phyloP scores from a whole-genome alignment of 2,888 invertebrate genomes.

The Liodrosophila aerea region DNA sequence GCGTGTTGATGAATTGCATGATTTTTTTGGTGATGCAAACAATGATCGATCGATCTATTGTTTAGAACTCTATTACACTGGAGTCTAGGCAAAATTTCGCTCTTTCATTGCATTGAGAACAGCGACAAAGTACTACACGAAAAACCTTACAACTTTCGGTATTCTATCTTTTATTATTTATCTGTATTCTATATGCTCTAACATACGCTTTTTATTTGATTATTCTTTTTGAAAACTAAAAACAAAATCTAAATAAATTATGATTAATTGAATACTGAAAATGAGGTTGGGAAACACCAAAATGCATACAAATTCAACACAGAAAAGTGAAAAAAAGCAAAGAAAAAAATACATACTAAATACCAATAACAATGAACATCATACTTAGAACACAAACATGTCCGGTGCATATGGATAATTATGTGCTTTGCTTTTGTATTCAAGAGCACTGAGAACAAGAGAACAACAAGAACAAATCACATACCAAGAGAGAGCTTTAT shows the following conservation, averaged over 20 bases:
- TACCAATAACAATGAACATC: conserved; percentile 70
- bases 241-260: conserved; percentile 34
- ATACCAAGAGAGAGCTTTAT: conserved; percentile 70
- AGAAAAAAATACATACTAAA: conserved; percentile 31
- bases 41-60: conserved; percentile 81
- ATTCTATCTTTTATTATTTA: conserved; percentile 35
- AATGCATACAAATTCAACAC: conserved; percentile 57
- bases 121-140: conserved; percentile 59
- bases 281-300: conserved; percentile 49
- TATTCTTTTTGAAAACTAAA: conserved; percentile 11
- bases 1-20: conserved; percentile 82
- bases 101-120: conserved; percentile 74
- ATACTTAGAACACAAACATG: conserved; percentile 65
- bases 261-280: conserved; percentile 56
- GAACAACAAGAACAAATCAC: conserved; percentile 48
- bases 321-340: conserved; percentile 41
- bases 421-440: conserved; percentile 72
- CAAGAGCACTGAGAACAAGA: conserved; percentile 36
- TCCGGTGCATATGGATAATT: conserved; percentile 66
- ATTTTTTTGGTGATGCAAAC: conserved; percentile 77
- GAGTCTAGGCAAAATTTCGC: conserved; percentile 66
- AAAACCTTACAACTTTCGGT: conserved; percentile 50
- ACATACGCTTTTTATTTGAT: conserved; percentile 4
- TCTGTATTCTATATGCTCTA: neutral
- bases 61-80: conserved; percentile 2